Evolutionary conservation across 2,888 invertebrate genomes (phyloP).

Genomic region (Adelphocoris suturalis): DNA sequence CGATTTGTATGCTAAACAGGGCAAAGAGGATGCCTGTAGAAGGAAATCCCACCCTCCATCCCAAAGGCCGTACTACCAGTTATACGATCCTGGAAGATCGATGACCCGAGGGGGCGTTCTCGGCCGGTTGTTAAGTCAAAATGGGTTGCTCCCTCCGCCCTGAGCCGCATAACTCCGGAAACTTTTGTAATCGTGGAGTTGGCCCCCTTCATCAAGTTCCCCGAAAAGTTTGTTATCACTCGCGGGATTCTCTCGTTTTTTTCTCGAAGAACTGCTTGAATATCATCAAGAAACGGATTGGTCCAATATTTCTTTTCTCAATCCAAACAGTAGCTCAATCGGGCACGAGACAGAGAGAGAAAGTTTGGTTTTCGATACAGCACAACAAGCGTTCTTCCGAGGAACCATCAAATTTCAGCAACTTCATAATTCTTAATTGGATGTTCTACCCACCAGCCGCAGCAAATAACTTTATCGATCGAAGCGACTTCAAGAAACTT

Average conservation of each 20-base stretch:
- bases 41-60: neutral
- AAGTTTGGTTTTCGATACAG: neutral
- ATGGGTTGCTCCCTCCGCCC: constrained; percentile 16
- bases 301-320: neutral
- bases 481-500: neutral
- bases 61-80: constrained; percentile 23
- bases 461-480: constrained; percentile 17
- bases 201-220: neutral
- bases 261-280: neutral
- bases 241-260: neutral
- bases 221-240: constrained; percentile 7
- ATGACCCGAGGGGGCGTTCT: neutral
- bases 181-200: constrained; percentile 27
- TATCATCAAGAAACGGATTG: neutral
- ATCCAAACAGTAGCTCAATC: neutral
- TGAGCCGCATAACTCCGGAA: constrained; percentile 22
- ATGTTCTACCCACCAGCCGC: neutral
- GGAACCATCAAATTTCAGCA: neutral
- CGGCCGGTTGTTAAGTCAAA: constrained; percentile 34
- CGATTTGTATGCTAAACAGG: constrained; percentile 35
- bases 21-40: neutral
- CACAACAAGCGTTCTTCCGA: neutral
- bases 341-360: neutral
- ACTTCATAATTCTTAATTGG: neutral
- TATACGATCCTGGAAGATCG: constrained; percentile 28